These are phyloP conservation scores for Mesitornis unicolor DNA, from an alignment of 2,113 vertebrate species.

Conservation along the genomic window DNA sequence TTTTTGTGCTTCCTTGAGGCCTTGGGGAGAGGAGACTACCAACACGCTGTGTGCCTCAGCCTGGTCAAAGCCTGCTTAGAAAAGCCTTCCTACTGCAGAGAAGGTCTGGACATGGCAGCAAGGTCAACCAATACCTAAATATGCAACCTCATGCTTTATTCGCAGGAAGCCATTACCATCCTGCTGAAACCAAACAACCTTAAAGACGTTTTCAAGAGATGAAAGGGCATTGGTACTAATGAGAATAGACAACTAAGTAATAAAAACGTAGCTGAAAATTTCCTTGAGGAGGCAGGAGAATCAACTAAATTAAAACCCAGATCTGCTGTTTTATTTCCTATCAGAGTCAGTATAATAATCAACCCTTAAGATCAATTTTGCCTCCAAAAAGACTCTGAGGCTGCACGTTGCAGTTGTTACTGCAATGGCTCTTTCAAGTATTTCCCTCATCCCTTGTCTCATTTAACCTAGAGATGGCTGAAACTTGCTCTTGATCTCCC, in stretches of 20 bases:
- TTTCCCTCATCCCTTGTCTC: neutral
- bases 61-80: neutral
- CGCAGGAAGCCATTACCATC: neutral
- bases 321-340: neutral
- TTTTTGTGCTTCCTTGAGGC: neutral
- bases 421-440: neutral
- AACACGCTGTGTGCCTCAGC: neutral
- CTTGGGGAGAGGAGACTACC: accelerated
- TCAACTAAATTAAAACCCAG: neutral
- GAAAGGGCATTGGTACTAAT: neutral
- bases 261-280: neutral
- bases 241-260: neutral
- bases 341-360: neutral
- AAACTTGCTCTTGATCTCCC: neutral
- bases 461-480: neutral
- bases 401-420: neutral
- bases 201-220: neutral
- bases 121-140: neutral
- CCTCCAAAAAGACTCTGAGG: neutral
- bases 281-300: neutral
- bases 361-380: neutral
- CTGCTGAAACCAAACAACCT: neutral
- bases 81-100: neutral
- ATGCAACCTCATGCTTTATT: neutral
- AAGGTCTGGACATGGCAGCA: neutral